Evolutionary conservation across 2,797 vertebrate species (phyloP).

Genomic region (Sebastes wilsoni): DNA sequence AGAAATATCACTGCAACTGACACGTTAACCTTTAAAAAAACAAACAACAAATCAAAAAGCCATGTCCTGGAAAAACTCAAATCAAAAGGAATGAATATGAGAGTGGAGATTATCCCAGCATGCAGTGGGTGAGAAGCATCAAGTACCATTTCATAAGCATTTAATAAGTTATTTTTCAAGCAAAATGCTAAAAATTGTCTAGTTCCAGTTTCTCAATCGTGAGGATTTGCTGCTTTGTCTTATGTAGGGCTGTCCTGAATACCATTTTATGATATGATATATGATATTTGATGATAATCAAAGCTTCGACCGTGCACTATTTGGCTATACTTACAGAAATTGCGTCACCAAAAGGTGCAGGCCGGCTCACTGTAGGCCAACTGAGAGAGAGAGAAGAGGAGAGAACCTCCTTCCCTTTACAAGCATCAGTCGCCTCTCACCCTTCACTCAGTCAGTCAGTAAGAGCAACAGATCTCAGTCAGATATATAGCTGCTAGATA

Average conservation of each 20-base stretch:
- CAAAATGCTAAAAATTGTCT: not conserved
- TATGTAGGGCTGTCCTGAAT: not conserved
- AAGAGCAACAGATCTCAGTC: too few species aligned
- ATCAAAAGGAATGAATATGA: not conserved
- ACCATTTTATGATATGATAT: not conserved
- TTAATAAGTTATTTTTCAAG: not conserved
- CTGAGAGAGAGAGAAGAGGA: too few species aligned
- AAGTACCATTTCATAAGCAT: not conserved
- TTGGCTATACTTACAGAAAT: too few species aligned
- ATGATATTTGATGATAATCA: too few species aligned
- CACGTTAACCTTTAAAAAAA: constrained; percentile 37
- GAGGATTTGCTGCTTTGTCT: not conserved
- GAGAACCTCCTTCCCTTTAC: too few species aligned
- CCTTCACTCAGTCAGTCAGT: too few species aligned
- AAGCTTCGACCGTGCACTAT: too few species aligned
- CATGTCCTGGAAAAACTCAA: not conserved
- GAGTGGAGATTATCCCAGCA: not conserved
- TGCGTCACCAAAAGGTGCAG: too few species aligned
- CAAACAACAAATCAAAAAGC: constrained; percentile 20
- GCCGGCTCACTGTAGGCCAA: too few species aligned
- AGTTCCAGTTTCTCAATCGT: not conserved
- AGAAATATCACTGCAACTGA: constrained; percentile 31
- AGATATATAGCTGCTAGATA: too few species aligned
- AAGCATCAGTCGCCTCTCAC: too few species aligned
- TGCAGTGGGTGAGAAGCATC: not conserved